These are phyloP conservation scores for Lasioglossum oenotherae DNA, from an alignment of 2,888 invertebrate genomes.

Conservation along the genomic window DNA sequence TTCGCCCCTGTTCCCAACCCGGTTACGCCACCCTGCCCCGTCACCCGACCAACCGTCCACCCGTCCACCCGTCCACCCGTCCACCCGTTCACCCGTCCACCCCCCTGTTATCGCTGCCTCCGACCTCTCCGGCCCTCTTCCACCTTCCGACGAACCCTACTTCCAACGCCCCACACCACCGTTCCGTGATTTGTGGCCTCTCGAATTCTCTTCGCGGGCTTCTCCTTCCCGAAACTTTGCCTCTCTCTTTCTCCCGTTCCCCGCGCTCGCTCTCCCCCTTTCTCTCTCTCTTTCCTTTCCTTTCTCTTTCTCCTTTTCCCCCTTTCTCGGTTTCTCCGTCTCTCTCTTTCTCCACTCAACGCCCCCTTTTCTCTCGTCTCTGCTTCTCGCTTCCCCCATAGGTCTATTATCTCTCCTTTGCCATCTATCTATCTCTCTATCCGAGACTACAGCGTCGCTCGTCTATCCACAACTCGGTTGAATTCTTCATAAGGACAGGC, in stretches of 20 bases:
- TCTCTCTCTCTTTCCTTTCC: too few relatives aligned
- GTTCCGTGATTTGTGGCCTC: constrained; percentile 80
- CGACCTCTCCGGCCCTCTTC: constrained; percentile 68
- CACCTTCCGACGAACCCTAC: constrained; percentile 73
- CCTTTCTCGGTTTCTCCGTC: constrained; percentile 43
- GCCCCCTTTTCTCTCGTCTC: constrained; percentile 20
- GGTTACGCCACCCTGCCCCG: constrained; percentile 61
- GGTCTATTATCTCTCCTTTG: constrained; percentile 51
- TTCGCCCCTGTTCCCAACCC: constrained; percentile 58
- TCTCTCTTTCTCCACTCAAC: constrained; percentile 14
- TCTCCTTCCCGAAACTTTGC: constrained; percentile 72
- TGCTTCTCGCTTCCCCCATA: constrained; percentile 37
- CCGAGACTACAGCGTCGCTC: constrained; percentile 44
- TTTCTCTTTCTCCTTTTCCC: constrained; percentile 54
- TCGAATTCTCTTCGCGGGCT: constrained; percentile 79
- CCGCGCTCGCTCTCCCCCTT: constrained; percentile 39
- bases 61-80: constrained; percentile 47
- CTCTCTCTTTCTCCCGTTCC: constrained; percentile 32
- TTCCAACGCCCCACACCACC: constrained; percentile 69
- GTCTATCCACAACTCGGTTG: constrained; percentile 56
- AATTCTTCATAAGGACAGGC: constrained; percentile 58
- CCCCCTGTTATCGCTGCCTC: constrained; percentile 70
- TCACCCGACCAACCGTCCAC: constrained; percentile 43
- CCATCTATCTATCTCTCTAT: constrained; percentile 56
- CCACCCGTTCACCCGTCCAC: constrained; percentile 51